These are phyloP conservation scores for Telenomus remus DNA, from an alignment of 1,140 invertebrate genomes.

Conservation along the genomic window DNA sequence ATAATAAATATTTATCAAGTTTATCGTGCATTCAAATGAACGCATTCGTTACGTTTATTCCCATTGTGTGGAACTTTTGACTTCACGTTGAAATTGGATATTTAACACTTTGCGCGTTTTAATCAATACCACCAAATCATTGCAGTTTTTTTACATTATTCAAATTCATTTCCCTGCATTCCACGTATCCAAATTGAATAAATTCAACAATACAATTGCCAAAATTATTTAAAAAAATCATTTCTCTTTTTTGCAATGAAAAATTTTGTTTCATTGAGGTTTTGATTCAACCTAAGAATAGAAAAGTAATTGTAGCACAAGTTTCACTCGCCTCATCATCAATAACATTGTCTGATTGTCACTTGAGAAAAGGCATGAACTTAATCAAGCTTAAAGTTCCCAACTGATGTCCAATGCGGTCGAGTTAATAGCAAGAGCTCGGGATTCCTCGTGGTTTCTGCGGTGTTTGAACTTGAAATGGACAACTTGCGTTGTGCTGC, in stretches of 20 bases:
- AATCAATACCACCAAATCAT: constrained; percentile 21
- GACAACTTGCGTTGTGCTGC: constrained; percentile 68
- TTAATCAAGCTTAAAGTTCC: constrained; percentile 12
- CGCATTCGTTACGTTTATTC: constrained; percentile 36
- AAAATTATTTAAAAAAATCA: too few species aligned
- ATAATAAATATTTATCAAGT: constrained; percentile 48
- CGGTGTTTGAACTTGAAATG: constrained; percentile 69
- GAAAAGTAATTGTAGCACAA: too few species aligned
- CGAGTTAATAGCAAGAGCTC: constrained; percentile 46
- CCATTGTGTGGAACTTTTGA: constrained; percentile 15
- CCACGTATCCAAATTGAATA: too few species aligned
- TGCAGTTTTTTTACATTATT: not conserved
- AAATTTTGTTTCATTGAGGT: too few species aligned
- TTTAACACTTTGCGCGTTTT: constrained; percentile 10
- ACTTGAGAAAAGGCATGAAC: not conserved
- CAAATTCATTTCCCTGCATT: too few species aligned
- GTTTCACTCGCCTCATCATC: too few species aligned
- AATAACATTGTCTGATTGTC: too few species aligned
- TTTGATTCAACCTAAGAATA: too few species aligned
- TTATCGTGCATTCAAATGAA: constrained; percentile 42
- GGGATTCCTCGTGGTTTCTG: constrained; percentile 55
- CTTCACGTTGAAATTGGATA: constrained; percentile 20
- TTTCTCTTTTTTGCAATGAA: too few species aligned
- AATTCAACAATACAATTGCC: too few species aligned
- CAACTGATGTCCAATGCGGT: not conserved